These are phyloP conservation scores for Thysanoteuthis rhombus DNA, from an alignment of 2,888 invertebrate genomes.

Conservation along the genomic window DNA sequence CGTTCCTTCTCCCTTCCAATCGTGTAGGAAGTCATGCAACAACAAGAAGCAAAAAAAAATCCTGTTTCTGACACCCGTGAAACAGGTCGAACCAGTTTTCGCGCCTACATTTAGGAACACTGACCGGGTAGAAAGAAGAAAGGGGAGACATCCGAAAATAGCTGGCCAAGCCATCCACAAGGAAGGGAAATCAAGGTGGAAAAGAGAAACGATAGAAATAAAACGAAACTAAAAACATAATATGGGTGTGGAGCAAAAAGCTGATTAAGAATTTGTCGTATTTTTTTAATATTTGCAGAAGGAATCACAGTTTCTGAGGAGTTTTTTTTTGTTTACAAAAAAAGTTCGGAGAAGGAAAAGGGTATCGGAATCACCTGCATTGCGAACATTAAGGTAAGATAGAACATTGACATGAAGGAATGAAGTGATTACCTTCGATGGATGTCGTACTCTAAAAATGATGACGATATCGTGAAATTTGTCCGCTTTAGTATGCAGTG, in stretches of 20 bases:
- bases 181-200: neutral
- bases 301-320: neutral
- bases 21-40: neutral
- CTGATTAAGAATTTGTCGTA: neutral
- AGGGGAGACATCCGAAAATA: neutral
- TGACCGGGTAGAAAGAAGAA: neutral
- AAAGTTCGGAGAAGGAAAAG: neutral
- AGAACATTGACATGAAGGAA: neutral
- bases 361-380: neutral
- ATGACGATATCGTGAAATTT: neutral
- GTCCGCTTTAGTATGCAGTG: too few species aligned
- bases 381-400: neutral
- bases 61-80: neutral
- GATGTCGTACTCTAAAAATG: neutral
- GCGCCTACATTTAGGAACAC: neutral
- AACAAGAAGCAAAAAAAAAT: neutral
- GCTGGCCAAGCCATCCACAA: neutral
- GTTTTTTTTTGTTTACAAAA: neutral
- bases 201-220: neutral
- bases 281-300: neutral
- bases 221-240: neutral
- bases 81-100: neutral
- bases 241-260: neutral
- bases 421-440: neutral
- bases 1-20: neutral